Conservation (phyloP, 2,888 invertebrate genomes). For the Brassicogethes aeneus region DNA sequence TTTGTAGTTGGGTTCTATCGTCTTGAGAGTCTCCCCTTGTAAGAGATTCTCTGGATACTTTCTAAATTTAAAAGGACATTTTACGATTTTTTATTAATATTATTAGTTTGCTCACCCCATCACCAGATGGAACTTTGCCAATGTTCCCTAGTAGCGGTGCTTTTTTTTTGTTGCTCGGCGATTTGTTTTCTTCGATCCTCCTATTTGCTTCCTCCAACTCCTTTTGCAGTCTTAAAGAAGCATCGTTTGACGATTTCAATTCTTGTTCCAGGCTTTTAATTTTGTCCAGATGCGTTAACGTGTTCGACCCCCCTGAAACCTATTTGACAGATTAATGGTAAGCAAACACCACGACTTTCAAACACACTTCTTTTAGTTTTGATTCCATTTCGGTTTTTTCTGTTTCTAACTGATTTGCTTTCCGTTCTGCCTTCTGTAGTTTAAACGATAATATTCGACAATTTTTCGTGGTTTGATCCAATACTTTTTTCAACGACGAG, state of each 20-base stretch:
- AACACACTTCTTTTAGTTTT: slow-evolving; percentile 51
- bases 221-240: slow-evolving; percentile 56
- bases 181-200: slow-evolving; percentile 36
- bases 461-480: slow-evolving; percentile 96
- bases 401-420: slow-evolving; percentile 74
- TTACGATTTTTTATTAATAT: slow-evolving; percentile 13
- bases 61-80: slow-evolving; percentile 40
- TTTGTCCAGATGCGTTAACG: slow-evolving; percentile 54
- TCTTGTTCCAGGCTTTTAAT: slow-evolving; percentile 81
- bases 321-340: slow-evolving; percentile 17
- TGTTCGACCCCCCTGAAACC: slow-evolving; percentile 48
- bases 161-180: slow-evolving; percentile 44
- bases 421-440: slow-evolving; percentile 89
- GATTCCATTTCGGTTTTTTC: slow-evolving; percentile 71
- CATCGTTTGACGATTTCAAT: slow-evolving; percentile 70
- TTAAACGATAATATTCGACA: slow-evolving; percentile 97
- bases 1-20: slow-evolving; percentile 69
- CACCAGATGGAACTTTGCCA: slow-evolving; percentile 50
- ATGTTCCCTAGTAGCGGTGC: slow-evolving; percentile 49
- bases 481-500: slow-evolving; percentile 83
- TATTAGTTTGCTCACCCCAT: slow-evolving; percentile 43
- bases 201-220: slow-evolving; percentile 60
- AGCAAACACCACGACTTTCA: too few relatives aligned
- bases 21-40: slow-evolving; percentile 73
- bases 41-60: slow-evolving; percentile 63